Base-by-base conservation (phyloP, 1,140 invertebrate genomes). In the Portunus trituberculatus region DNA sequence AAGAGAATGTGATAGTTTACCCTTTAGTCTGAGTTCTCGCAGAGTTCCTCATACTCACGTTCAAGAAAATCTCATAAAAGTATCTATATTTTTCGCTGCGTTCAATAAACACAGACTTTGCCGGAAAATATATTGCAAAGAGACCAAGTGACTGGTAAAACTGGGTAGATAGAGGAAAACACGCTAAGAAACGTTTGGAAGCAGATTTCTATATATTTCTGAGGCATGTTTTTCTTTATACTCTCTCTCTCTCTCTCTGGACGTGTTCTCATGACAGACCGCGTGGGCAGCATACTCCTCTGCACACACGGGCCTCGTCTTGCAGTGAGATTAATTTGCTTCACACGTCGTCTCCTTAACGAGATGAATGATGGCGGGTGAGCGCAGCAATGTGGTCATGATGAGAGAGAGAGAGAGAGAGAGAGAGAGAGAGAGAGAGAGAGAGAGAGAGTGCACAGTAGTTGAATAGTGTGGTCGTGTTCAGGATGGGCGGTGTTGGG, bases 351-450 rank as follows among this genome's bases (percentile, higher is more conserved):
- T 8, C 1, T 8, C 67, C 67, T 76, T 76, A 76, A 76, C 67
- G 20, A 76, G 67, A 76, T 76, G 67, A 76, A 25, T 28, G 48
- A 89, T 25, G 39, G 25, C 29, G 2, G 31, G 87, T 31, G 87
- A 88, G 88, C 12, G 39, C n/a, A 31, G 31, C n/a, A 90, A 16
- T 59, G 52, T 59, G 52, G 52, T 20, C 16, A 59, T 12, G 29
- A 32, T 45, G 88, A 90, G 32, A 46, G 88, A 90, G 88, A 46
- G 88, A 90, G 88, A 90, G 39, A 88, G 87, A 88, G 87, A 88
- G 88, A 46, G 88, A 90, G 88, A 90, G 88, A 90, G 88, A 46
- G 88, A 90, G 88, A 90, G 32, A 46, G 45, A 46, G 88, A 46
- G 86, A 88, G 86, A 88, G 29, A 7, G n/a, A 32, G 4, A 32